Conservation (phyloP, 2,888 invertebrate species). For the Ischnura elegans region DNA sequence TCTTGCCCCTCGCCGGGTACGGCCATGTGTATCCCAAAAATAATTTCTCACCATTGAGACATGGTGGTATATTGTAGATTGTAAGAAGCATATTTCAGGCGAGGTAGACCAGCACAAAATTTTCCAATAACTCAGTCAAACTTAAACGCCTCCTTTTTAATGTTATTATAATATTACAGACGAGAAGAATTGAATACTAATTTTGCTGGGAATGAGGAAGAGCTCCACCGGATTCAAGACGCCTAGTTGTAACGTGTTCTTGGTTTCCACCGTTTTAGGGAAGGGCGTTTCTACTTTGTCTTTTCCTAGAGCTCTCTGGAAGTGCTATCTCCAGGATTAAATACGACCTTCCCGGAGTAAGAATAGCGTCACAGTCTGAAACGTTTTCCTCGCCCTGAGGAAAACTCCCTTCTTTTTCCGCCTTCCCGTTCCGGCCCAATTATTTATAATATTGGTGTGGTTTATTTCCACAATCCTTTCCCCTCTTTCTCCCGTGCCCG, state of each 20-base stretch:
- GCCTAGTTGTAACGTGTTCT: background rate
- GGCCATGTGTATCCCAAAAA: no score
- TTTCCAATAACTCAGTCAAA: no score
- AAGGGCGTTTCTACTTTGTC: background rate
- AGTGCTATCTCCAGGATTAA: background rate
- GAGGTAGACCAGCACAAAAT: no score
- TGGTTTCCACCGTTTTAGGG: background rate
- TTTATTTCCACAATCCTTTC: conserved; percentile 7
- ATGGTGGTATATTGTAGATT: no score
- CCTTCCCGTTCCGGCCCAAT: background rate
- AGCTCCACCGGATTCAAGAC: no score
- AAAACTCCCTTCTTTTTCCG: background rate
- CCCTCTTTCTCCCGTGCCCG: background rate
- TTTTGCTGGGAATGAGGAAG: no score
- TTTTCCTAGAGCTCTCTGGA: background rate
- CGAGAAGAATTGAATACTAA: no score
- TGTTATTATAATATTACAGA: no score
- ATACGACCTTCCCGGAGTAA: background rate
- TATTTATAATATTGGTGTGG: conserved; percentile 31
- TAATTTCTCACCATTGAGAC: no score
- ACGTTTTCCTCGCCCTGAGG: background rate
- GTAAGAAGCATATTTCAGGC: no score
- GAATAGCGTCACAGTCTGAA: background rate
- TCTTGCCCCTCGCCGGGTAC: no score
- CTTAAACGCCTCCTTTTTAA: no score